These are phyloP conservation scores for Athalia circularis DNA, from an alignment of 2,888 invertebrate species.

Conservation along the genomic window DNA sequence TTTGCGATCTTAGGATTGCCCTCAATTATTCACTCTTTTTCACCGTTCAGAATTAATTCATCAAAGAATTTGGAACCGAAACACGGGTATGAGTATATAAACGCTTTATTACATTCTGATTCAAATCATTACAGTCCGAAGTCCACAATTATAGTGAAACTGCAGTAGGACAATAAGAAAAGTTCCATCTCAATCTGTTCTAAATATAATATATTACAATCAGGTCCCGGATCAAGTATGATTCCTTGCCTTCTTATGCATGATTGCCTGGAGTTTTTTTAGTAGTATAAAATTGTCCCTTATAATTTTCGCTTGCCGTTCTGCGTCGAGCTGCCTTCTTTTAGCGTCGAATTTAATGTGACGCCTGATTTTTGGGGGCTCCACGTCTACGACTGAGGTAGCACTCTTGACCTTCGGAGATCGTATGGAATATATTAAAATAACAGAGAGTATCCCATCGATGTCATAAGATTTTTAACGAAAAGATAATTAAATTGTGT, in stretches of 20 bases:
- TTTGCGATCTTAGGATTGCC: no score
- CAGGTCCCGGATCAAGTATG: not conserved
- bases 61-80: no score
- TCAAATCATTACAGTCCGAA: no score
- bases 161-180: no score
- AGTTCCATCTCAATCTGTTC: not conserved
- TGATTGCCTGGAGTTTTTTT: constrained; percentile 66
- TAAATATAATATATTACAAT: not conserved
- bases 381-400: constrained; percentile 65
- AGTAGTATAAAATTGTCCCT: constrained; percentile 69
- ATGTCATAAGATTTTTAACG: not conserved
- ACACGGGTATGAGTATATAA: no score
- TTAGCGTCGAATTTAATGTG: constrained; percentile 68
- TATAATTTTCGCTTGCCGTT: constrained; percentile 66
- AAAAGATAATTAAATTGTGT: constrained; percentile 6
- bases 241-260: constrained; percentile 51
- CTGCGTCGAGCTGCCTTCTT: constrained; percentile 65
- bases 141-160: no score
- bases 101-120: no score
- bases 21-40: no score
- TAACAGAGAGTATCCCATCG: not conserved
- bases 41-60: no score
- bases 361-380: constrained; percentile 63
- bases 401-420: constrained; percentile 63
- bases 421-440: not conserved